Base-by-base conservation (phyloP, 2,113 vertebrate genomes). In the Ploceus nigricollis region DNA sequence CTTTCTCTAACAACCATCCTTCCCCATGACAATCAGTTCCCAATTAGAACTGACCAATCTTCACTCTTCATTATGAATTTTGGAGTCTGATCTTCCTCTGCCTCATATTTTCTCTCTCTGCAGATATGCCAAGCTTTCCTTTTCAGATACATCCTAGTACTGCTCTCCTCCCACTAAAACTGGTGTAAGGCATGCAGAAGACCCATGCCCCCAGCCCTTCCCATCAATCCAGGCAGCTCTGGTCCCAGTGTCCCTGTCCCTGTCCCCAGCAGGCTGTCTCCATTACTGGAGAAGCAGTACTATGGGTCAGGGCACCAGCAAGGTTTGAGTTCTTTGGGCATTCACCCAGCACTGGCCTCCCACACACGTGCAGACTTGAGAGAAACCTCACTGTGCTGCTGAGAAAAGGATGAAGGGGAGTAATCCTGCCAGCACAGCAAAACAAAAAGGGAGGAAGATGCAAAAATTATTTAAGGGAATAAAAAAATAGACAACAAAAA, bases 311-410 rank as follows among this genome's bases (percentile, higher is more conserved):
- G 15, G 11, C 9, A 47, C 15, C 6, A 24, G 27, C 18, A 72
- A 87, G 20, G n/a, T 22, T 40, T 6, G 1, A 56, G 27, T 1
- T 56, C 33, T 51, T 82, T 11, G 60, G 47, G 40, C 8, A 56
- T 4, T 7, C 13, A 50, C 24, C 24, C 48, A 51, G 21, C 27
- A 42, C 10, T 27, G 20, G 33, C 13, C 24, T 66, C 18, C 18
- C 3, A 3, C 8, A 66, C 47, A 18, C 0, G 0, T 31, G 19
- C 12, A 81, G 25, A 10, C 6, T 63, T 72, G 40, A 63, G 22
- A 23, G 14, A 73, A 82, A 45, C 7, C 6, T 40, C 48, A 82
- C 22, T 48, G 15, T 6, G 19, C 20, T 54, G 21, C 16, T 86
- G 37, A 80, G 40, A 40, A 71, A 87, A 68, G 30, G 42, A 44